Evolutionary conservation across 2,888 invertebrate species (phyloP), one percentile per base, ranked within the genome.

Genomic region (Lacanobia wlatinum): DNA sequence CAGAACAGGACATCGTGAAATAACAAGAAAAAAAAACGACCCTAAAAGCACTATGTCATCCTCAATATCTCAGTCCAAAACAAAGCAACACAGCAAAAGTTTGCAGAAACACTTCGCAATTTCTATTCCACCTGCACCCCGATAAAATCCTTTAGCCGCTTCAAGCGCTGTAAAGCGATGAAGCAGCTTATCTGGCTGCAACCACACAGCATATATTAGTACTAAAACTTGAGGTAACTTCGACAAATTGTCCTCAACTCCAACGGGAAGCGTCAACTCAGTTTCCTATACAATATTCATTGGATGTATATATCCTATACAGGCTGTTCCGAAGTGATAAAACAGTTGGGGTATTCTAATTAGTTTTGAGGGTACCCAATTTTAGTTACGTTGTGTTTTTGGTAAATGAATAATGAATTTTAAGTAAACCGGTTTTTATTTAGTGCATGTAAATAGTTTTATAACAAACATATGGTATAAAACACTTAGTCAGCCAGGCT

Each of bases 151-250:
- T 23, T 52, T 6, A 69, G 40, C 52, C 64, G 40, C 59, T 73
- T 61, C 52, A 38, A 74, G 34, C 55, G 9, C 52, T 56, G 4
- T 14, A 59, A 18, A 78, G 63, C 63, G 52, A 75, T 63, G 63
- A 52, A 76, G 62, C 58, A 5, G 62, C 80, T 80, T 76, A 76
- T 79, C 76, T 75, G 0, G 40, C 46, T 71, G 38, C 52, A 64
- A 18, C 61, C 61, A 79, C 70, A 70, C 71, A 64, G 76, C 46
- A 67, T 67, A 70, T 59, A 76, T 79, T 76, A 80, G 56, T 63
- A 34, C 58, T 59, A 14, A 59, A 76, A 80, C 80, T 78, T 68
- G 38, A 48, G 52, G 18, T 38, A 69, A 79, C 60, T 76, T 63
- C 40, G 62, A 64, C 70, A 80, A 76, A 76, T 63, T 67, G 70